These are phyloP conservation scores for Deilephila porcellus DNA, from an alignment of 2,888 invertebrate species.

Conservation along the genomic window DNA sequence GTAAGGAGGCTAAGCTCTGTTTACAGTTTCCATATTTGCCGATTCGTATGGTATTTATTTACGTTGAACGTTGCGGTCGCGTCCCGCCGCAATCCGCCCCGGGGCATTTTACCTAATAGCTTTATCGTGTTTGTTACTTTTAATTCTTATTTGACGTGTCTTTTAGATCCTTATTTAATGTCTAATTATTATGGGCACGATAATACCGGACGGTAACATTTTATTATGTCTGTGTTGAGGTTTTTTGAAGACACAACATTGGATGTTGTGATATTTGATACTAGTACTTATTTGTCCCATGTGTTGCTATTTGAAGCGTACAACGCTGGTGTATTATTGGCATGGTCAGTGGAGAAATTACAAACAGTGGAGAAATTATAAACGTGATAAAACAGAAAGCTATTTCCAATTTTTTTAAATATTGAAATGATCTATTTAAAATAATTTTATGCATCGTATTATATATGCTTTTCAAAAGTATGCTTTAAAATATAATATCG, in stretches of 20 bases:
- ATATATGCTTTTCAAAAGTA: too few species aligned
- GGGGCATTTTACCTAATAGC: conserved; percentile 27
- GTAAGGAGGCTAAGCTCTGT: neutral
- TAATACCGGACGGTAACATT: neutral
- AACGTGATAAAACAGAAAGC: too few species aligned
- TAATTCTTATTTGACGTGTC: conserved; percentile 38
- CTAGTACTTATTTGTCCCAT: neutral
- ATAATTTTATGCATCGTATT: too few species aligned
- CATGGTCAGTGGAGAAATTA: too few species aligned
- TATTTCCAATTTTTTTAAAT: too few species aligned
- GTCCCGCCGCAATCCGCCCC: conserved; percentile 23
- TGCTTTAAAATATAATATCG: too few species aligned
- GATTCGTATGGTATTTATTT: conserved; percentile 15
- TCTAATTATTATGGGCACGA: neutral
- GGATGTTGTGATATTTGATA: neutral
- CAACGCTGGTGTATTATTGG: neutral
- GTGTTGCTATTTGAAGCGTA: too few species aligned
- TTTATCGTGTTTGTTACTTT: conserved; percentile 25
- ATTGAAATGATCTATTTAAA: too few species aligned
- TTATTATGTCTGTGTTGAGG: neutral
- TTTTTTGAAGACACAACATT: neutral
- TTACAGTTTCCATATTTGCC: conserved; percentile 2
- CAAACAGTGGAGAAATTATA: too few species aligned
- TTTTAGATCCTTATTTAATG: conserved; percentile 33
- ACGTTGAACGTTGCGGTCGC: conserved; percentile 8